Conservation (phyloP, 2,113 vertebrate species). For the Dipodomys spectabilis region DNA sequence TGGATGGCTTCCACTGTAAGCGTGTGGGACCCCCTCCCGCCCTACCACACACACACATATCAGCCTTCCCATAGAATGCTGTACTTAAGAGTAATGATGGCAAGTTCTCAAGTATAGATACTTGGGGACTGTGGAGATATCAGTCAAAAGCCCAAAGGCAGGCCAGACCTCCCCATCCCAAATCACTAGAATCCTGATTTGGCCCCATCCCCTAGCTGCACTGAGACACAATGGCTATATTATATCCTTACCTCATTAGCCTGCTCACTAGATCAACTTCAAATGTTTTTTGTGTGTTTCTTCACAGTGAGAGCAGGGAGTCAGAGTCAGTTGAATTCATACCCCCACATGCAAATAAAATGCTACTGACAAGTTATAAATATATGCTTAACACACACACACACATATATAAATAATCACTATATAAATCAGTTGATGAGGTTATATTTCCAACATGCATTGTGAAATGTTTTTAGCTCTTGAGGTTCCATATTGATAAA, state of each 20-base stretch:
- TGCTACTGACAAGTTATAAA: background rate
- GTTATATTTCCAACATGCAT: background rate
- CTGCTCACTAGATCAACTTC: background rate
- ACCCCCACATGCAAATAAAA: background rate
- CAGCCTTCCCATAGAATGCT: too few species aligned
- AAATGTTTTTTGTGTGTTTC: background rate
- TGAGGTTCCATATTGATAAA: background rate
- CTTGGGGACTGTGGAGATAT: background rate
- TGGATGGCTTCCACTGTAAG: background rate
- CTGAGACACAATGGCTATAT: background rate
- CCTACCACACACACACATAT: too few species aligned
- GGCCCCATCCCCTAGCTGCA: fast-evolving
- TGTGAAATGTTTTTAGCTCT: background rate
- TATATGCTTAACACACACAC: background rate
- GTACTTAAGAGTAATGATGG: background rate
- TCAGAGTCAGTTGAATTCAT: background rate
- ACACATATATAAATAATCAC: too few species aligned
- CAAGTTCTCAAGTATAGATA: too few species aligned
- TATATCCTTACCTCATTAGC: background rate
- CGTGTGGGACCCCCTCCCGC: background rate
- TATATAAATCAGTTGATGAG: background rate
- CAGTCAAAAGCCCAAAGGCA: background rate
- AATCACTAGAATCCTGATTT: background rate
- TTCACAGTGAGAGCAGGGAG: background rate
- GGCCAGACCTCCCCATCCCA: background rate